Evolutionary conservation across 2,888 invertebrate species (phyloP).

Genomic region (Cerastoderma edule): DNA sequence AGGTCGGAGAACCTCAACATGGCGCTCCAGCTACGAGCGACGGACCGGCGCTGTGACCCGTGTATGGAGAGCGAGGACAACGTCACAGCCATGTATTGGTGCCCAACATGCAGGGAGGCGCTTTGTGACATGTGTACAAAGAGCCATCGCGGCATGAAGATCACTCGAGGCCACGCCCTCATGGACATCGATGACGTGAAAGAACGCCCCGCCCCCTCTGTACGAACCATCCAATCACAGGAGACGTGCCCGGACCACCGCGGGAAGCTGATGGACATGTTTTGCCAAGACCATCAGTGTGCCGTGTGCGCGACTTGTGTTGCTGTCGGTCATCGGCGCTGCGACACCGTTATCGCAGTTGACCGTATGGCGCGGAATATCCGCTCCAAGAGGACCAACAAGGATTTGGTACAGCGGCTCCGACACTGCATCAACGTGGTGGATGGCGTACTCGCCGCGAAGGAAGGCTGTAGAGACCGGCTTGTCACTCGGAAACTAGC

Average conservation of each 20-base stretch:
- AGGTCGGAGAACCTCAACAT: conserved; percentile 31
- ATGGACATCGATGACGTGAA: conserved; percentile 57
- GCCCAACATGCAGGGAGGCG: conserved; percentile 55
- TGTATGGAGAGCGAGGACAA: conserved; percentile 53
- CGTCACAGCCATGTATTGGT: conserved; percentile 52
- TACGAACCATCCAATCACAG: conserved; percentile 44
- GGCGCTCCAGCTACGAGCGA: conserved; percentile 36
- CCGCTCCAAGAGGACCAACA: conserved; percentile 50
- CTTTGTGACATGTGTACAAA: conserved; percentile 59
- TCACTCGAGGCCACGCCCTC: conserved; percentile 52
- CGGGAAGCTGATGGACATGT: conserved; percentile 53
- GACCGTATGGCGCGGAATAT: conserved; percentile 41
- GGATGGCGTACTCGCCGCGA: conserved; percentile 47
- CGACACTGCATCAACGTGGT: conserved; percentile 45
- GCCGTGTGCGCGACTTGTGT: conserved; percentile 55
- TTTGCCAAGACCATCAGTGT: conserved; percentile 55
- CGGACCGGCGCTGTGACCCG: conserved; percentile 50
- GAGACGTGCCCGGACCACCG: conserved; percentile 57
- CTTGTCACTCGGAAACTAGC: conserved; percentile 40
- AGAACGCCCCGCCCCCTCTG: conserved; percentile 31
- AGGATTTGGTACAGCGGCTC: conserved; percentile 42
- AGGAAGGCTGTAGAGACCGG: conserved; percentile 42
- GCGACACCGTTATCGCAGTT: conserved; percentile 47
- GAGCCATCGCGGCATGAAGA: conserved; percentile 60
- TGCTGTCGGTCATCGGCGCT: conserved; percentile 49